Percentiles rank a stretch among this genome's conserved stretches.
Conservation (phyloP, 1,140 invertebrate genomes). For the Plutomurus gul region DNA sequence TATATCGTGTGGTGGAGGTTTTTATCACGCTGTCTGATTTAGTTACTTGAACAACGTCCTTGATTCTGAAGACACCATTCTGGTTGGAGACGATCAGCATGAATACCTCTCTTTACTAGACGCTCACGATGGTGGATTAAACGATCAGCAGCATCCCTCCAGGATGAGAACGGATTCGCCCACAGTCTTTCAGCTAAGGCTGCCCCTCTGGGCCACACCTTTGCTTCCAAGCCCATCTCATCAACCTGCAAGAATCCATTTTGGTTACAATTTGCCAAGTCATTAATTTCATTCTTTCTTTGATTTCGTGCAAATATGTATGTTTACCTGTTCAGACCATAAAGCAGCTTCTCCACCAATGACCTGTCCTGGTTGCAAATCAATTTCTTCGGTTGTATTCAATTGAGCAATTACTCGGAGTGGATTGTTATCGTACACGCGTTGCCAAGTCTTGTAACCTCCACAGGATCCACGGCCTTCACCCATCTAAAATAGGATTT, state of each 20-base stretch:
- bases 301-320: too few species aligned
- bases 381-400: constrained; percentile 51
- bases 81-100: constrained; percentile 56
- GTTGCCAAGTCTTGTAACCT: constrained; percentile 57
- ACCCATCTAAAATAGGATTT: constrained; percentile 48
- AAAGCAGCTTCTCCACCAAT: constrained; percentile 57
- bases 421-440: constrained; percentile 57
- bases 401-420: constrained; percentile 54
- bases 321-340: constrained; percentile 55
- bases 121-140: constrained; percentile 56
- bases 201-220: constrained; percentile 55
- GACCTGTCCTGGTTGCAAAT: constrained; percentile 54
- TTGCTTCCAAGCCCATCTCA: constrained; percentile 53
- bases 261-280: neutral
- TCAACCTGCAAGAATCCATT: constrained; percentile 45
- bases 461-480: constrained; percentile 55
- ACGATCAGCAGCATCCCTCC: constrained; percentile 55
- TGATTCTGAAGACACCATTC: constrained; percentile 57
- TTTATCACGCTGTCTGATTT: constrained; percentile 11
- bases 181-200: constrained; percentile 58
- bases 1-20: neutral
- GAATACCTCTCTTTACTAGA: constrained; percentile 55
- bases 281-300: neutral
- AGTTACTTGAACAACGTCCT: constrained; percentile 54
- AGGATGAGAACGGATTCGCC: constrained; percentile 56